These are phyloP conservation scores for Micrasema minimum DNA, from an alignment of 1,140 invertebrate genomes.

Conservation along the genomic window DNA sequence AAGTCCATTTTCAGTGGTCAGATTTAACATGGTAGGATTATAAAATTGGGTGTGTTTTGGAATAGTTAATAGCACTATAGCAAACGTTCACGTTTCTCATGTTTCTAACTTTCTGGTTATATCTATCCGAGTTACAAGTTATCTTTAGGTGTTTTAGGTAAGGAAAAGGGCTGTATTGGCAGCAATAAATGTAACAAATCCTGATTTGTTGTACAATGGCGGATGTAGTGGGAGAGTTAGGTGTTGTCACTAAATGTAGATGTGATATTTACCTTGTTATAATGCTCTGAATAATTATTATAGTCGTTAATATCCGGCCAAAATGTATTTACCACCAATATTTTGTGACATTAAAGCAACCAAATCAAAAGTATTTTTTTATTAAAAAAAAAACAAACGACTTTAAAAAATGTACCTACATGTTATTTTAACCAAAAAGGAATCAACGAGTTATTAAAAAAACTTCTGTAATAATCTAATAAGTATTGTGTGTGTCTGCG, in stretches of 20 bases:
- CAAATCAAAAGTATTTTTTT: slow-evolving; percentile 51
- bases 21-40: too few relatives aligned
- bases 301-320: slow-evolving; percentile 48
- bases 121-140: too few relatives aligned
- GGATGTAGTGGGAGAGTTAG: neutral
- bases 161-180: slow-evolving; percentile 16
- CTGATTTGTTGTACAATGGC: slow-evolving; percentile 51
- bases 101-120: too few relatives aligned
- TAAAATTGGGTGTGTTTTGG: too few relatives aligned
- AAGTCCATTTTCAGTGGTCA: too few relatives aligned
- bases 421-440: slow-evolving; percentile 46
- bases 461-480: slow-evolving; percentile 21
- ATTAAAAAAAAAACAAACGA: slow-evolving; percentile 46
- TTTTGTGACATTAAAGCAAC: slow-evolving; percentile 49
- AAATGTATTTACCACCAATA: slow-evolving; percentile 49
- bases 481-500: slow-evolving; percentile 4
- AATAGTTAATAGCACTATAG: too few relatives aligned
- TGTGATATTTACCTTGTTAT: slow-evolving; percentile 18
- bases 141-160: slow-evolving; percentile 20
- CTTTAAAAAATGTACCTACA: slow-evolving; percentile 48
- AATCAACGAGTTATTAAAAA: slow-evolving; percentile 50
- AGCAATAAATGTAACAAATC: slow-evolving; percentile 40
- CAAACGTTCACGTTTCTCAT: too few relatives aligned
- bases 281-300: slow-evolving; percentile 26
- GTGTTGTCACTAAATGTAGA: slow-evolving; percentile 11